Percentiles rank a stretch among this genome's conserved stretches.
These are phyloP conservation scores for Siniperca obscura DNA, from an alignment of 2,797 vertebrate species.

Conservation along the genomic window DNA sequence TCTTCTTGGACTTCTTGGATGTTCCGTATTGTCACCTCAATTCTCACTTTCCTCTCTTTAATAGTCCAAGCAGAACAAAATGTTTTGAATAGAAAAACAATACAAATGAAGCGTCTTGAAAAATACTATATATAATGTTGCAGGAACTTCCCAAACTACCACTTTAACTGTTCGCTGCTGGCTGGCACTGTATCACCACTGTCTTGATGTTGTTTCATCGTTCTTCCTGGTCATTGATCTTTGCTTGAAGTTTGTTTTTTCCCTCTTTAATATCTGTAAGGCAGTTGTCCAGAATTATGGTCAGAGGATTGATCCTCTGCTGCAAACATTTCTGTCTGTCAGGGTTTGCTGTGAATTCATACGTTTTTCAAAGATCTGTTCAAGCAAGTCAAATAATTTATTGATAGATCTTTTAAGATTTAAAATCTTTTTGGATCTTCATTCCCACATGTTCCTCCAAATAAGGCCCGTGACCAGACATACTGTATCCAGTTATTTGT, in stretches of 20 bases:
- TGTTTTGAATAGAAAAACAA: not conserved
- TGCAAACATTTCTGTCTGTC: constrained; percentile 24
- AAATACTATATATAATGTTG: not conserved
- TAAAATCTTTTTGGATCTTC: not conserved
- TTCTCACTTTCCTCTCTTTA: not conserved
- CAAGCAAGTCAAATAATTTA: not conserved
- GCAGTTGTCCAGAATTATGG: constrained; percentile 7
- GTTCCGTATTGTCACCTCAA: not conserved
- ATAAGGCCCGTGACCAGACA: not conserved
- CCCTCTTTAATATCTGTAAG: constrained; percentile 20
- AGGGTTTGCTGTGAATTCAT: constrained; percentile 5
- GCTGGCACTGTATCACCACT: not conserved
- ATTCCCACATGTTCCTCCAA: not conserved
- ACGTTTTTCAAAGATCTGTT: constrained; percentile 9
- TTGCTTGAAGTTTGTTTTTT: constrained; percentile 18
- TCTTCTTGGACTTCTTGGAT: not conserved
- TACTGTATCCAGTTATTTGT: not conserved
- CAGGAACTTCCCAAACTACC: not conserved
- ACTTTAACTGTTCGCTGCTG: not conserved
- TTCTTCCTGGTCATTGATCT: constrained; percentile 21
- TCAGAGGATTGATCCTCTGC: constrained; percentile 29
- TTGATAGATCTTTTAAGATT: not conserved
- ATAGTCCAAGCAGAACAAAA: not conserved
- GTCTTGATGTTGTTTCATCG: constrained; percentile 7
- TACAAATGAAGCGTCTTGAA: not conserved